Conservation (phyloP, 1,140 invertebrate genomes). For the Drosophila biarmipes region DNA sequence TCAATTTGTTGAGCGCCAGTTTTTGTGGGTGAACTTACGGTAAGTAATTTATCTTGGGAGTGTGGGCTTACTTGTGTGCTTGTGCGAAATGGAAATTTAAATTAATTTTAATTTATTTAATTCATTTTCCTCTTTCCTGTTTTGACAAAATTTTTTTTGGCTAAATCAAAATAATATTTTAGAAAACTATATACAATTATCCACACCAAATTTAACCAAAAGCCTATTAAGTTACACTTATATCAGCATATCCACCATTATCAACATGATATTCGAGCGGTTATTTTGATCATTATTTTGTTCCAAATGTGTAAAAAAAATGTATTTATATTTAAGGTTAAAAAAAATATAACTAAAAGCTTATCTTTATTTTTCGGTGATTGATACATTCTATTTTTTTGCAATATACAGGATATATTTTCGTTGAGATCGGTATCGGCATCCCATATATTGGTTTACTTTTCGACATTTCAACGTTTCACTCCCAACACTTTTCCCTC, state of each 20-base stretch:
- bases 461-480: slow-evolving; percentile 48
- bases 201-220: too few species aligned
- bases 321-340: too few species aligned
- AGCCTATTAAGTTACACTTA: too few species aligned
- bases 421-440: neutral
- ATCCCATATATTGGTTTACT: neutral
- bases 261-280: too few species aligned
- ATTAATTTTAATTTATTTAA: slow-evolving; percentile 57
- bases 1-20: slow-evolving; percentile 65
- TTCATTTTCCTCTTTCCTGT: slow-evolving; percentile 16
- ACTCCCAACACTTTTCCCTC: slow-evolving; percentile 25
- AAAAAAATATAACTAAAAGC: neutral
- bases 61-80: slow-evolving; percentile 14
- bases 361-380: neutral
- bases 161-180: too few species aligned
- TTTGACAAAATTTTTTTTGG: slow-evolving; percentile 7
- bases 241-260: too few species aligned
- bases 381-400: neutral
- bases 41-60: slow-evolving; percentile 78
- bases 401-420: neutral
- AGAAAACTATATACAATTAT: too few species aligned
- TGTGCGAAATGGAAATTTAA: slow-evolving; percentile 31
- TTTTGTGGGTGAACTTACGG: slow-evolving; percentile 60
- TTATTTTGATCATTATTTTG: too few species aligned
- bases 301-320: too few species aligned